Conservation (phyloP, 2,888 invertebrate species). For the Mythimna vitellina region DNA sequence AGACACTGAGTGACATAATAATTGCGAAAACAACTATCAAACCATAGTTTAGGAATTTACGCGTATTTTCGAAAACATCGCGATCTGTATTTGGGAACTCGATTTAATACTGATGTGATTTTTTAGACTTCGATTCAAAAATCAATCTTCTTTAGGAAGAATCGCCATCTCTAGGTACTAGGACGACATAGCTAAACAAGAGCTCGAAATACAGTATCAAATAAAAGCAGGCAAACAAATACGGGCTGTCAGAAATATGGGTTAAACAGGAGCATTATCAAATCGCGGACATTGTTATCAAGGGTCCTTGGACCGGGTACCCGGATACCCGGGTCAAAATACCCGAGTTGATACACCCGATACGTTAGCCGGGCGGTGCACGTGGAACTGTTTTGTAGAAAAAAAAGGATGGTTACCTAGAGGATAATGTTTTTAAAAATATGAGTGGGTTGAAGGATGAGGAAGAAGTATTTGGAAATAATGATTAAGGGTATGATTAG, state of each 20-base stretch:
- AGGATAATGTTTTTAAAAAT: conserved; percentile 33
- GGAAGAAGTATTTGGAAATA: conserved; percentile 19
- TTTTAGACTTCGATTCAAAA: neutral
- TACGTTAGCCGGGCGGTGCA: conserved; percentile 47
- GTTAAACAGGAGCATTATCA: conserved; percentile 42
- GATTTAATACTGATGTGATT: too few species aligned
- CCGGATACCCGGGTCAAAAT: conserved; percentile 35
- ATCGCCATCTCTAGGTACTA: neutral
- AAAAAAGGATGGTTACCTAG: conserved; percentile 21
- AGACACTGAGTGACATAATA: too few species aligned
- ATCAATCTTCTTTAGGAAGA: too few species aligned
- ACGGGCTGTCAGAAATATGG: conserved; percentile 32
- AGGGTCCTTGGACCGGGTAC: conserved; percentile 20
- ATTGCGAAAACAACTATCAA: too few species aligned
- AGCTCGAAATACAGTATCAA: conserved; percentile 7
- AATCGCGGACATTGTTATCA: conserved; percentile 46
- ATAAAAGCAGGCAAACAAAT: conserved; percentile 24
- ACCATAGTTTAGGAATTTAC: too few species aligned
- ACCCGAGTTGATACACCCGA: conserved; percentile 37
- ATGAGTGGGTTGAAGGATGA: conserved; percentile 2
- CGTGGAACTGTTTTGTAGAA: conserved; percentile 41
- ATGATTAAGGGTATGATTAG: conserved; percentile 2
- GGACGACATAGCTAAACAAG: conserved; percentile 10
- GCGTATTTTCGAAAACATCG: too few species aligned
- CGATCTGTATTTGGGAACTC: too few species aligned